Base-by-base conservation (phyloP, 2,113 vertebrate genomes). In the Pygoscelis antarcticus region DNA sequence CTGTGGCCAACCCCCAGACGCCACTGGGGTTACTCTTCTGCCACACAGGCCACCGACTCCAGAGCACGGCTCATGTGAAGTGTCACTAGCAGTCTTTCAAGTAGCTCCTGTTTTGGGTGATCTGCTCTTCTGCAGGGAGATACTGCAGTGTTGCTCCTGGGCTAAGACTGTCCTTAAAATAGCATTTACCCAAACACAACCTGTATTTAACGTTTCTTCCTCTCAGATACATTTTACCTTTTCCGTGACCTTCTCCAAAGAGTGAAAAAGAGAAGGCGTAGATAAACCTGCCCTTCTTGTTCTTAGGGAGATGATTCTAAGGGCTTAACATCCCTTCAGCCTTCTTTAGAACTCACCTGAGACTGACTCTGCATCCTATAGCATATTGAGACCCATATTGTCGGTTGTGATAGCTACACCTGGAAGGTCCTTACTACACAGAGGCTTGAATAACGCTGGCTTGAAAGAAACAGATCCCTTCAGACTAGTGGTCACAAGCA, bases 41-140 rank as follows among this genome's bases (percentile, higher is more conserved):
- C 69, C 46, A 3, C 54, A 4, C 4, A 34, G 36, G 25, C 26
- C 55, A 4, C 40, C 46, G 27, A 3, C 23, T 71, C 30, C 2
- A 1, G 52, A 62, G 66, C n/a, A 14, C 0, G 0, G 36, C 46
- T 83, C 71, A 6, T 10, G 44, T 7, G 34, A 13, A 1, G 2
- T 44, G 51, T 61, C 61, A 54, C 66, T 25, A 12, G 8, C 2
- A 2, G 38, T 17, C 34, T 70, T 17, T 47, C 58, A 52, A 17
- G n/a, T 7, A 68, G 65, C 62, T 95, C 87, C 66, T 86, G 13
- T 9, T 83, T 52, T 46, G 86, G 13, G 38, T 30, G 38, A 80
- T 66, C 30, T 79, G 57, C 70, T 71, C 6, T 75, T 16, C 46
- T 66, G 19, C 42, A 54, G 51, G 66, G 70, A 30, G 5, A 58